These are phyloP conservation scores for Centropyge bicolor DNA, from an alignment of 2,797 vertebrate species.

Conservation along the genomic window DNA sequence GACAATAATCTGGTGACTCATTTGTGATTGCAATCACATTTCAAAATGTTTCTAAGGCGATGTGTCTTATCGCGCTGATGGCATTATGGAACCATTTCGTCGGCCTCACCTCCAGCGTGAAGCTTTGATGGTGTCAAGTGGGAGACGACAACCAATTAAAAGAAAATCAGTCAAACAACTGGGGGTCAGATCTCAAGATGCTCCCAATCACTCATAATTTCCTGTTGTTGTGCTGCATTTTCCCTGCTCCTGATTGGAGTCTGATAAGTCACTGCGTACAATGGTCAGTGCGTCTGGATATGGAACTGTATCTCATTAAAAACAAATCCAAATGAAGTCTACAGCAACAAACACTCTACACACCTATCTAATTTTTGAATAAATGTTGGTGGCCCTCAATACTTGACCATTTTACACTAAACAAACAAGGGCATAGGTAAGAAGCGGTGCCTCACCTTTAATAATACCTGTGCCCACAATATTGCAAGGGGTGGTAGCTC, in stretches of 20 bases:
- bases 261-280: constrained; percentile 61
- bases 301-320: constrained; percentile 40
- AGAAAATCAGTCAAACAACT: constrained; percentile 86
- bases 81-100: constrained; percentile 73
- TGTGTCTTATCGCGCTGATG: constrained; percentile 60
- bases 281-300: constrained; percentile 52
- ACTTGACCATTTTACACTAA: constrained; percentile 27
- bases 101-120: constrained; percentile 77
- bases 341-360: constrained; percentile 41
- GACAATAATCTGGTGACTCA: constrained; percentile 64
- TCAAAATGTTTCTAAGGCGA: constrained; percentile 56
- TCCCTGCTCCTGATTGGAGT: constrained; percentile 70
- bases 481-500: constrained; percentile 30
- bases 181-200: constrained; percentile 86
- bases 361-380: constrained; percentile 53
- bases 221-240: constrained; percentile 79
- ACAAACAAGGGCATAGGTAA: constrained; percentile 66
- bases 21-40: constrained; percentile 76
- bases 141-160: constrained; percentile 85
- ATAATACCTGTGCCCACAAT: constrained; percentile 43
- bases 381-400: constrained; percentile 27
- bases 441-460: constrained; percentile 58
- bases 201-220: constrained; percentile 83
- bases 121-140: constrained; percentile 84
- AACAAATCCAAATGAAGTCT: constrained; percentile 44